These are phyloP conservation scores for Athetis lepigone DNA, from an alignment of 2,888 invertebrate species.

Conservation along the genomic window DNA sequence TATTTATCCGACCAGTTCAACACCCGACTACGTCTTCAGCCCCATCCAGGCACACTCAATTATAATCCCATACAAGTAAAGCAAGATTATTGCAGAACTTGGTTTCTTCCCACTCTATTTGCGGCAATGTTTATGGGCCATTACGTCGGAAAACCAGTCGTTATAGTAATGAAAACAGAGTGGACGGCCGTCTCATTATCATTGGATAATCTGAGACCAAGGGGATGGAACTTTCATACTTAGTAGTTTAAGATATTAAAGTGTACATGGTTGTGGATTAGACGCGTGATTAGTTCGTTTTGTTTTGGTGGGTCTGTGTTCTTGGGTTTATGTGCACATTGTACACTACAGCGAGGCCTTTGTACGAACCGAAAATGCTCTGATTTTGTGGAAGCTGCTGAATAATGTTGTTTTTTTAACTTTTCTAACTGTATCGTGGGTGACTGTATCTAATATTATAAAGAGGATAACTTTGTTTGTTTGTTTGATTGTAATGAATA, in stretches of 20 bases:
- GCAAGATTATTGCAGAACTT: slow-evolving; percentile 80
- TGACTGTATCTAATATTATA: too few relatives aligned
- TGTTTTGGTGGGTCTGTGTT: slow-evolving; percentile 32
- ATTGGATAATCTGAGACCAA: slow-evolving; percentile 81
- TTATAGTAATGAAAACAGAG: slow-evolving; percentile 87
- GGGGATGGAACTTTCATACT: slow-evolving; percentile 65
- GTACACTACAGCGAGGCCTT: too few relatives aligned
- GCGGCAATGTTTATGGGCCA: slow-evolving; percentile 87
- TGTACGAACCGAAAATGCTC: too few relatives aligned
- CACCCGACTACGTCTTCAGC: not conserved
- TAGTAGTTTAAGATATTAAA: slow-evolving; percentile 67
- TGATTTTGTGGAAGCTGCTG: too few relatives aligned
- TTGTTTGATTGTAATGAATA: too few relatives aligned
- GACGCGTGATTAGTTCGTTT: slow-evolving; percentile 56
- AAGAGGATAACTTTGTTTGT: too few relatives aligned
- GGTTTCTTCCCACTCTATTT: slow-evolving; percentile 82
- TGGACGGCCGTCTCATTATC: slow-evolving; percentile 84
- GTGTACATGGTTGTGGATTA: slow-evolving; percentile 58
- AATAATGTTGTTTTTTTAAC: too few relatives aligned
- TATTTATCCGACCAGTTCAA: too few relatives aligned
- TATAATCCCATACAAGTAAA: slow-evolving; percentile 55
- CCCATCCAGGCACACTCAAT: slow-evolving; percentile 64
- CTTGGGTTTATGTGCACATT: slow-evolving; percentile 20
- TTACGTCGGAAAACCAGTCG: slow-evolving; percentile 84
- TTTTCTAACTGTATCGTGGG: too few relatives aligned